Conservation (phyloP, 2,113 vertebrate genomes). For the Australoheros scitulus region DNA sequence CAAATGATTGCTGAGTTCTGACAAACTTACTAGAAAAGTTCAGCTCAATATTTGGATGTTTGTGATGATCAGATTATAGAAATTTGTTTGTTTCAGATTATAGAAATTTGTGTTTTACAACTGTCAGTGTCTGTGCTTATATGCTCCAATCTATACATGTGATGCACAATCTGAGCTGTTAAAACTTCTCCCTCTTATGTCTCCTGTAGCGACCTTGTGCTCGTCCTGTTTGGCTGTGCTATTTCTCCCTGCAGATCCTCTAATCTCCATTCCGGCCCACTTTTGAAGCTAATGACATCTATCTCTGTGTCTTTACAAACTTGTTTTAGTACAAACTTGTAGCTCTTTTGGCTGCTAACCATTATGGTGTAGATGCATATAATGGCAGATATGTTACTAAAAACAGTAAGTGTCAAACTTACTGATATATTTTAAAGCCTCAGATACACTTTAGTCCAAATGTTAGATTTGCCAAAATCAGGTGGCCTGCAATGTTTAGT, state of each 20-base stretch:
- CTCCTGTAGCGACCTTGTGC: not conserved
- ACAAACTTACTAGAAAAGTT: not conserved
- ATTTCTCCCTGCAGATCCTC: not conserved
- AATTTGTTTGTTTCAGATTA: not conserved
- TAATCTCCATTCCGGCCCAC: not conserved
- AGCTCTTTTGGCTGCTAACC: not conserved
- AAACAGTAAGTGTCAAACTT: not conserved
- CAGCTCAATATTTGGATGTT: not conserved
- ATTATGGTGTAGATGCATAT: not conserved
- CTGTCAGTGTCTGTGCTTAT: not conserved
- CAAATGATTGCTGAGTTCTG: accelerated
- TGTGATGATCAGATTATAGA: not conserved
- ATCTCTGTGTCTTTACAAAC: accelerated
- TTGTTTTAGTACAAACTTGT: not conserved
- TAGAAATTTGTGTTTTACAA: not conserved
- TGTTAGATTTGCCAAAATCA: not conserved
- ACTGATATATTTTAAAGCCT: not conserved
- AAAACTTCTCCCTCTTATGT: not conserved
- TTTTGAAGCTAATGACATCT: not conserved
- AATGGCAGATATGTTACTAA: not conserved
- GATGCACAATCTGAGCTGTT: not conserved
- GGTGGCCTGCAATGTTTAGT: not conserved
- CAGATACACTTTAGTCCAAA: not conserved
- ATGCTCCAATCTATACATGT: not conserved
- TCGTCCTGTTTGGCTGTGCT: not conserved